phyloP scores from a whole-genome alignment of 1,140 invertebrate species.

The Lepidostoma basale region DNA sequence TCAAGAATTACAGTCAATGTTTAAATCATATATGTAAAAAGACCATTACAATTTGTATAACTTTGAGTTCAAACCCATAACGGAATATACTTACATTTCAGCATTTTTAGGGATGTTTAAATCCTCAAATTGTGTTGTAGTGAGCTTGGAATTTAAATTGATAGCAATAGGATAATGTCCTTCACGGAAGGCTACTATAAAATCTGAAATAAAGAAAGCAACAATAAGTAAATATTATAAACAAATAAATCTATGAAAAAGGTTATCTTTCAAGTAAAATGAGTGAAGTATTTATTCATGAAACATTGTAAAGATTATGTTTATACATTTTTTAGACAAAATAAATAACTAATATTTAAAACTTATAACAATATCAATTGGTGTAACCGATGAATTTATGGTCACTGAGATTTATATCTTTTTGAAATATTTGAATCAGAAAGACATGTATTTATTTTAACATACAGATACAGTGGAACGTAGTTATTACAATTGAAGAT shows the following conservation, averaged over 20 bases:
- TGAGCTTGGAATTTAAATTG: background rate
- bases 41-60: background rate
- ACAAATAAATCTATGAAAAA: too few relatives aligned
- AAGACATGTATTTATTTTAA: background rate
- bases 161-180: conserved; percentile 7
- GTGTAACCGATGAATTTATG: background rate
- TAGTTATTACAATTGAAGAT: too few relatives aligned
- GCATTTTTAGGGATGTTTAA: conserved; percentile 5
- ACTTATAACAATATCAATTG: background rate
- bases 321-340: background rate
- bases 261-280: too few relatives aligned
- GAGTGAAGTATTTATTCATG: too few relatives aligned
- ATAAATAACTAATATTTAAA: background rate
- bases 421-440: background rate
- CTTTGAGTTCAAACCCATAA: background rate
- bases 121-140: conserved; percentile 2
- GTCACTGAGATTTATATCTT: background rate
- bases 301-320: background rate
- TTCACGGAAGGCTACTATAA: conserved; percentile 14
- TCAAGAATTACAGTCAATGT: background rate
- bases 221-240: background rate
- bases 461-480: background rate
- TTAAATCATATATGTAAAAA: background rate
- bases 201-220: conserved; percentile 15
- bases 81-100: conserved; percentile 11